Base-by-base conservation (phyloP, 2,888 invertebrate genomes). In the Parnassius glacialis region DNA sequence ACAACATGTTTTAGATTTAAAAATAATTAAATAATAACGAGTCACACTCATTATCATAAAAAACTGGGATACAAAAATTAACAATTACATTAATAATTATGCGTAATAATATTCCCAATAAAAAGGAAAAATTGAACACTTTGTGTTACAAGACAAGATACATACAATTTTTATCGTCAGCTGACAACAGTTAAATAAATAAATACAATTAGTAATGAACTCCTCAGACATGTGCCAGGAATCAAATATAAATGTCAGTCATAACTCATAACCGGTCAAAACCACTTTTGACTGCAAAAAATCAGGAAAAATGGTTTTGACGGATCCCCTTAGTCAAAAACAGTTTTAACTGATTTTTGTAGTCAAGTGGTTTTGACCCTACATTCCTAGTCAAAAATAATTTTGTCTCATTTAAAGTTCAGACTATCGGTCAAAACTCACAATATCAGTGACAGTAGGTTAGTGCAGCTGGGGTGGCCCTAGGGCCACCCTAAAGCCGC, bases 11-110 rank as follows among this genome's bases (percentile, higher is more conserved):
- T 80, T 78, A 68, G 74, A 74, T 75, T 74, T 74, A 74, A 78
- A 77, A 79, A 75, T 73, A 80, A 72, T 79, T 80, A 77, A 80
- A 80, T 77, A 72, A 72, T 71, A 78, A 82, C 76, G 90, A 90
- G 90, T 90, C 71, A 84, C 71, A 90, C 91, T 87, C 90, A 80
- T 84, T 78, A 74, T 69, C 73, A 71, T 74, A 76, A 75, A 79
- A 76, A 79, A 78, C 71, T 72, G 87, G 83, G 75, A 75, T 59
- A 73, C 71, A 74, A 73, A 74, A 72, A 74, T 74, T 74, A 82
- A 81, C 78, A 81, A 79, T 74, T 68, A 70, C 69, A 34, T 34
- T 34, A 34, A 34, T 34, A 75, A 78, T 79, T 83, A 84, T 83
- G 83, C 82, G 74, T 76, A 80, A 77, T 84, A 80, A 78, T 74